Conservation (phyloP, 2,888 invertebrate species). For the Linyphia triangularis region DNA sequence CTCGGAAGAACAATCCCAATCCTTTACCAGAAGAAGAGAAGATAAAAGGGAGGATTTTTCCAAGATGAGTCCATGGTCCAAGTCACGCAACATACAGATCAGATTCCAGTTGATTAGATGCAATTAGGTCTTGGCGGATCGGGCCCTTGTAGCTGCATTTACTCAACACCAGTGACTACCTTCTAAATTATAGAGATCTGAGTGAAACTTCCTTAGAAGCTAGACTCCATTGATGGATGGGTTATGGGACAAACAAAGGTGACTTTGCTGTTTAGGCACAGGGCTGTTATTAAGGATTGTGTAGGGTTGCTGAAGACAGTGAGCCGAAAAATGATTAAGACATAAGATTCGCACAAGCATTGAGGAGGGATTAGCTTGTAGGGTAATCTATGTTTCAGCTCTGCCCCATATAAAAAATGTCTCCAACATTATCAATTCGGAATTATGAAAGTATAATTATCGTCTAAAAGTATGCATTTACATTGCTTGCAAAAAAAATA, state of each 20-base stretch:
- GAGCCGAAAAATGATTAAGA: conserved; percentile 37
- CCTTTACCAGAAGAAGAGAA: conserved; percentile 27
- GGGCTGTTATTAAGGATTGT: conserved; percentile 53
- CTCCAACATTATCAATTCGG: conserved; percentile 5
- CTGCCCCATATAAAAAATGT: neutral
- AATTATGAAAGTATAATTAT: conserved; percentile 4
- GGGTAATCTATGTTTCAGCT: neutral
- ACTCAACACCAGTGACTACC: conserved; percentile 37
- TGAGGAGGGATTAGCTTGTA: neutral
- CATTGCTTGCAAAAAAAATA: neutral
- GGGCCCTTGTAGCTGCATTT: conserved; percentile 9
- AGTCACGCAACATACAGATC: conserved; percentile 73
- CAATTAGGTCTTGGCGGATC: conserved; percentile 64
- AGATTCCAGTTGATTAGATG: conserved; percentile 73
- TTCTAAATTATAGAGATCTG: conserved; percentile 67
- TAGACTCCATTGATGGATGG: conserved; percentile 40
- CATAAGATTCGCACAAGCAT: neutral
- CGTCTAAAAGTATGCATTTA: neutral
- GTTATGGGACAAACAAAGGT: conserved; percentile 54
- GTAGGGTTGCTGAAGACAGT: conserved; percentile 25
- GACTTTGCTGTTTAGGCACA: conserved; percentile 43
- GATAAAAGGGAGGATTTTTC: conserved; percentile 41
- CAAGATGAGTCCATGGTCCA: conserved; percentile 14
- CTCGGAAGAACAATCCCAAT: conserved; percentile 52
- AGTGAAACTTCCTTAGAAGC: conserved; percentile 19